Evolutionary conservation across 2,888 invertebrate species (phyloP), one percentile per base, ranked within the genome.

Genomic region (Leptopilina myrica): DNA sequence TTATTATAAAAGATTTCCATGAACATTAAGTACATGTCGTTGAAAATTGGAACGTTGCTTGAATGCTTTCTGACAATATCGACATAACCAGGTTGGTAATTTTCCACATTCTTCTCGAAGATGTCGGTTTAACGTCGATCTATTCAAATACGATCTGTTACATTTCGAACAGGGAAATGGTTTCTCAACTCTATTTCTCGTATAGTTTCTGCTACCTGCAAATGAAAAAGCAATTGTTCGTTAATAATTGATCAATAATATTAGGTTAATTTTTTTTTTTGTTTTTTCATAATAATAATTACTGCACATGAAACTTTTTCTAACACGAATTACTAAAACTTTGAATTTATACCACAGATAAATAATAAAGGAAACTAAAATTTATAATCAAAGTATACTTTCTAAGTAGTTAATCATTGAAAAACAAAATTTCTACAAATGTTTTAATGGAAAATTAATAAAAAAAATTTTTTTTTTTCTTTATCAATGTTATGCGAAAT

Each of bases 121-220:
- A 81, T 92, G 92, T 20, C 92, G 89, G 77, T 88, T 88, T 77
- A 92, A 85, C 79, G 96, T 96, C 87, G 96, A 95, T 90, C 95
- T 95, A 92, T 95, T 89, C 20, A 85, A 84, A 79, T 91, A 91
- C 26, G 88, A 87, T 80, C 87, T 87, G 76, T 78, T 77, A 82
- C 90, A 91, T 56, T 88, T 87, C 79, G 82, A 84, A 33, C 84
- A 84, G 26, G 82, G 82, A 75, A 80, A 84, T 77, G 84, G 84
- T 64, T 84, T 84, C 14, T 33, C 56, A 59, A 40, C 56, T 40
- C 5, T 73, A 40, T 59, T 26, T 33, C 73, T 73, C 3, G 20
- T 11, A 73, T 40, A 73, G 73, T 73, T 73, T n/a, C 73, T 73
- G 33, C n/a, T 33, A 56, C 56, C 73, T 73, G 73, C 14, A 73